Evolutionary conservation across 1,140 invertebrate genomes (phyloP), one percentile per base, ranked within the genome.

Genomic region (Meloidogyne exigua): DNA sequence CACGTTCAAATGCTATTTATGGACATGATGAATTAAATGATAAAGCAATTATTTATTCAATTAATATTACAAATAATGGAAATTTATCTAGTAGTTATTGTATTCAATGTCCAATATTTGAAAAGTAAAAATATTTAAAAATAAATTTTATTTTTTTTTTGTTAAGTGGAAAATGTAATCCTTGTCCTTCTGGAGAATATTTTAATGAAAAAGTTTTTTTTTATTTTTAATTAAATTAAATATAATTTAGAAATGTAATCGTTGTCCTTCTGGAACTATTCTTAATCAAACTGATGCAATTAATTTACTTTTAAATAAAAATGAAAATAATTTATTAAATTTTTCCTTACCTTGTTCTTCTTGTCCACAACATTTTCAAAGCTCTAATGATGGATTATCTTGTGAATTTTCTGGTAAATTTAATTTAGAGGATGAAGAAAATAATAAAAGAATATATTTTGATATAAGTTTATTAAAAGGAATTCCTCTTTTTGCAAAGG

Each of bases 51-150:
- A 90, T 92, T 49, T 91, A 89, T 82, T 85, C 88, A 36, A 88
- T 92, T 21, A 89, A 90, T 76, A 88, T 92, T 4, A 90, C 90
- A n/a, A 91, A 92, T 84, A 91, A 90, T 0, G 81, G 90, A n/a
- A 87, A 89, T 71, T 89, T 83, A 66, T 91, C 91, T 26, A 91
- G 91, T 9, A 85, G 87, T 4, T 82, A 81, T 3, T 91, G 91
- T 84, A 81, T 89, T 25, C 87, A 87, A 23, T 91, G 91, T 88
- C 90, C 89, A 18, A 87, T 88, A 69, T 89, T 84, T 36, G 76
- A 76, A 18, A 21, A 75, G 23, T 26, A 39, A 25, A 62, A 25
- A 32, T 49, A 49, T 18, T 49, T 49, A 18, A n/a, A 57, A 57
- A 49, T 49, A 2, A 18, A 18, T n/a, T n/a, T 23, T 25, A 39